A percentile compares a stretch with the other conserved stretches of the same genome.
phyloP scores from a whole-genome alignment of 2,113 vertebrate species.

The Syngnathus typhle region DNA sequence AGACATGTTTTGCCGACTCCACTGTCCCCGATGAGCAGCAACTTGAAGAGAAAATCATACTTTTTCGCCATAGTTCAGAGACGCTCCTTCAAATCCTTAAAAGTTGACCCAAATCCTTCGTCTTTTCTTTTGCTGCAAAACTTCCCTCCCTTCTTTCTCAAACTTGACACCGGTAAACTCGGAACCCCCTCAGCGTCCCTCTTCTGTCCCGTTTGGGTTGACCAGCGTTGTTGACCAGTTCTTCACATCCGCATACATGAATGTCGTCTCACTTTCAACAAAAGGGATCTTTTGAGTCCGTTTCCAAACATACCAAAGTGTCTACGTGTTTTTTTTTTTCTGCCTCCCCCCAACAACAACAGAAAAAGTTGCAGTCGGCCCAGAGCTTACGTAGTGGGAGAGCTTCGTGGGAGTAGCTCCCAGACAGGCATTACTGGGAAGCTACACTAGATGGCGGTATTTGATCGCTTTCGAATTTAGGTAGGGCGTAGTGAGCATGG shows the following conservation, averaged over 20 bases:
- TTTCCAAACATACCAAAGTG: constrained; percentile 26
- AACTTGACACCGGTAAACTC: constrained; percentile 62
- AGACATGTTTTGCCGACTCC: constrained; percentile 93
- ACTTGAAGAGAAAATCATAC: constrained; percentile 89
- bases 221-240: constrained; percentile 29
- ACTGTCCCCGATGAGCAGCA: constrained; percentile 90
- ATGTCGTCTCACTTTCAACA: neutral
- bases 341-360: constrained; percentile 3
- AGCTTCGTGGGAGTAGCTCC: constrained; percentile 36
- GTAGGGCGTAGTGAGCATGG: neutral
- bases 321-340: constrained; percentile 38
- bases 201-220: constrained; percentile 19
- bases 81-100: constrained; percentile 2
- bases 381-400: constrained; percentile 44
- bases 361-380: constrained; percentile 38
- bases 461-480: neutral
- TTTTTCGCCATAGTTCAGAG: constrained; percentile 79
- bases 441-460: constrained; percentile 32
- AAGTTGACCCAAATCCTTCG: neutral
- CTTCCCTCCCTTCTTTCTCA: constrained; percentile 10
- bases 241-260: constrained; percentile 3
- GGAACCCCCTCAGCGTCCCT: constrained; percentile 46
- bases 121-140: neutral
- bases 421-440: constrained; percentile 1
- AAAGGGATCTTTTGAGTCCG: neutral